Conservation (phyloP, 2,113 vertebrate genomes). For the Pterocles burchelli region DNA sequence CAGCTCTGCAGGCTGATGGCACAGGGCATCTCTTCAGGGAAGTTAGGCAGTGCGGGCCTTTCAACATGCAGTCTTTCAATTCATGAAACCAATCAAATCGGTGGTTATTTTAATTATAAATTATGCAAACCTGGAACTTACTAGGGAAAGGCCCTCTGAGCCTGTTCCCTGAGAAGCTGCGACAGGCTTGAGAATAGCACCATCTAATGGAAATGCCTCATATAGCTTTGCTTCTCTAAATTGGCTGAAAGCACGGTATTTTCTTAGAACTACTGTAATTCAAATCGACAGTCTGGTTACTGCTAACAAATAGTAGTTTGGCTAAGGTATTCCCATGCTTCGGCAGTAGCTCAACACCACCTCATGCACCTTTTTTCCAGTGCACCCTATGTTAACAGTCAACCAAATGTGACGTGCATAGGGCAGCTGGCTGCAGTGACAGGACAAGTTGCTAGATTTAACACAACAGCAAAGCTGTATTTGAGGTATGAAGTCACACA, state of each 20-base stretch:
- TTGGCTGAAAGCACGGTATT: rapidly evolving
- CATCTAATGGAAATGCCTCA: slow-evolving; percentile 29
- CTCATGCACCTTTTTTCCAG: background rate
- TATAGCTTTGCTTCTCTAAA: background rate
- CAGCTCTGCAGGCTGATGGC: background rate
- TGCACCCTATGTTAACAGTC: rapidly evolving
- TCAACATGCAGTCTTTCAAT: background rate
- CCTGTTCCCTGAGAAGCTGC: background rate
- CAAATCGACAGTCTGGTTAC: background rate
- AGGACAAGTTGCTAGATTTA: background rate
- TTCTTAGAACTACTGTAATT: background rate
- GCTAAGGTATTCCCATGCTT: background rate
- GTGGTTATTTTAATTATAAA: background rate
- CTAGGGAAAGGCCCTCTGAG: background rate
- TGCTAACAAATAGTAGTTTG: background rate
- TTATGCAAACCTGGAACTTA: background rate
- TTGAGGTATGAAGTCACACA: background rate
- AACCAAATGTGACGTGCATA: background rate
- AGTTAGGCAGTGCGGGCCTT: background rate
- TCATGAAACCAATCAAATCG: background rate
- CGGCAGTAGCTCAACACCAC: background rate
- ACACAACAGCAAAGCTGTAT: background rate
- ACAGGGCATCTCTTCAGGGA: background rate
- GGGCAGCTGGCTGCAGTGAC: background rate
- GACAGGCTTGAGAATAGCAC: slow-evolving; percentile 41